phyloP scores from a whole-genome alignment of 2,888 invertebrate genomes.

The Drosophila anomelani region DNA sequence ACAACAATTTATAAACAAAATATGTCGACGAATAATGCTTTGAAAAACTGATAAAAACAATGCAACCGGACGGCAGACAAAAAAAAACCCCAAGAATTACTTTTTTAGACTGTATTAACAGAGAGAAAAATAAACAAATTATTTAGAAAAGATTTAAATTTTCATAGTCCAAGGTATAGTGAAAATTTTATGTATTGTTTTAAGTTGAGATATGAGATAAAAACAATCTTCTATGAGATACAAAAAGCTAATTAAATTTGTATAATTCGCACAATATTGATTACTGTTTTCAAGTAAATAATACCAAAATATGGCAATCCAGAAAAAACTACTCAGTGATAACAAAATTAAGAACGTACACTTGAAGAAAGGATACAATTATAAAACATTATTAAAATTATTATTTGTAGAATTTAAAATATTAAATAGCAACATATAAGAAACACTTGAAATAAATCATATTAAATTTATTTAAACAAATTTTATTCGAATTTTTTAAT shows the following conservation, averaged over 20 bases:
- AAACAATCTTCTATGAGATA: accelerated
- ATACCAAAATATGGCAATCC: neutral
- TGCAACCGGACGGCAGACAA: slow-evolving; percentile 15
- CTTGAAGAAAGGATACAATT: neutral
- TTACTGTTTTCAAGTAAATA: neutral
- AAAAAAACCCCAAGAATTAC: neutral
- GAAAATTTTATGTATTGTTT: too few species aligned
- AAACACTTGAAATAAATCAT: neutral
- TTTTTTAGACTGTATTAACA: neutral
- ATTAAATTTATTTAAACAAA: neutral
- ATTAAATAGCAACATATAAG: neutral
- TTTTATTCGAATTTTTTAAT: neutral
- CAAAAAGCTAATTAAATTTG: neutral
- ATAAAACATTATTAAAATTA: neutral
- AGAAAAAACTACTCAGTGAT: neutral
- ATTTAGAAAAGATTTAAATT: neutral
- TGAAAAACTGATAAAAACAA: slow-evolving; percentile 33
- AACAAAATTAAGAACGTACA: neutral
- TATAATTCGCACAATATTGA: neutral
- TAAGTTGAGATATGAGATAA: too few species aligned
- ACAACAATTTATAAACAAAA: slow-evolving; percentile 34
- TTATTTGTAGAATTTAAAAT: neutral
- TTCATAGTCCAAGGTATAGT: too few species aligned
- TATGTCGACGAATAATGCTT: slow-evolving; percentile 15
- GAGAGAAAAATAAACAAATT: neutral